phyloP scores from a whole-genome alignment of 64 coral and sea anemone genomes.

The Trachythela sp. region DNA sequence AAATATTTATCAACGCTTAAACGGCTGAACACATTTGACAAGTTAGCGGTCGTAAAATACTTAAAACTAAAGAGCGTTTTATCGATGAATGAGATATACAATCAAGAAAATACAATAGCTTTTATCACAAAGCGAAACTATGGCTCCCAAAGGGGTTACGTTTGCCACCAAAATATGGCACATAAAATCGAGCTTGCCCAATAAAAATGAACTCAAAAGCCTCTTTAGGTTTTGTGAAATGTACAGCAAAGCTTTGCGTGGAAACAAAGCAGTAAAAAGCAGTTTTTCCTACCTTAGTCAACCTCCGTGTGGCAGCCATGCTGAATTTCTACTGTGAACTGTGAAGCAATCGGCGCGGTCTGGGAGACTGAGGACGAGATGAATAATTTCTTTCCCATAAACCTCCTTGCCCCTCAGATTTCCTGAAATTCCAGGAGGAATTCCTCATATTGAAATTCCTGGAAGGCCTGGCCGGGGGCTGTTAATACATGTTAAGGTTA shows the following conservation, averaged over 20 bases:
- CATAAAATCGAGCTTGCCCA: neutral
- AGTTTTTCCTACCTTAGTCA: neutral
- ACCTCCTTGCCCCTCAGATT: too few species aligned
- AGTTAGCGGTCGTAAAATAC: neutral
- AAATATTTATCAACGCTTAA: neutral
- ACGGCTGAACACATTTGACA: neutral
- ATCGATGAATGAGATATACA: neutral
- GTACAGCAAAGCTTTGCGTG: neutral
- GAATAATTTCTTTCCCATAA: too few species aligned
- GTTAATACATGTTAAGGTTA: too few species aligned
- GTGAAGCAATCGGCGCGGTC: neutral
- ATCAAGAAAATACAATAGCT: neutral
- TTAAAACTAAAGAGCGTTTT: neutral
- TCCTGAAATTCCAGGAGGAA: neutral
- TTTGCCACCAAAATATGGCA: neutral
- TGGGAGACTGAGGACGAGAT: neutral
- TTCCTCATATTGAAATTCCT: neutral
- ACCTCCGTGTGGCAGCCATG: conserved; percentile 18
- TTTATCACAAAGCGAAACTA: neutral
- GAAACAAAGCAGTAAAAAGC: neutral
- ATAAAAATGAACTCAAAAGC: neutral
- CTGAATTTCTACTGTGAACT: neutral
- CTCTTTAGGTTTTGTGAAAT: neutral
- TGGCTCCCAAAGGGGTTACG: neutral
- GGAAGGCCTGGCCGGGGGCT: neutral